Conservation (phyloP, 2,888 invertebrate genomes). For the Criorhina ranunculi region DNA sequence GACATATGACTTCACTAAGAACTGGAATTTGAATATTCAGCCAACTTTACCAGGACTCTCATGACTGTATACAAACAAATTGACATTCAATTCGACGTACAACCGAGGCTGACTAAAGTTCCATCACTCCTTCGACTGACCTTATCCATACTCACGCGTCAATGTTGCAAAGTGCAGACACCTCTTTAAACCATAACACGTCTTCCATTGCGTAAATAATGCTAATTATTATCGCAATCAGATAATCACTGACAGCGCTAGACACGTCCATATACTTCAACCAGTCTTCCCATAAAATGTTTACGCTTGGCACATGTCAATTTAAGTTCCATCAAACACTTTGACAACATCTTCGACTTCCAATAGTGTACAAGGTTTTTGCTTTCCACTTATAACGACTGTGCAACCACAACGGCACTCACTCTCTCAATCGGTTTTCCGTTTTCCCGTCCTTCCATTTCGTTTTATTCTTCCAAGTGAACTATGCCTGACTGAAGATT, state of each 20-base stretch:
- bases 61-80: too few species aligned
- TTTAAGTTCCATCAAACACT: slow-evolving; percentile 53
- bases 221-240: slow-evolving; percentile 53
- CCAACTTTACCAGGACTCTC: too few species aligned
- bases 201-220: slow-evolving; percentile 28
- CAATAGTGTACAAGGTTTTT: slow-evolving; percentile 42
- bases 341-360: slow-evolving; percentile 57
- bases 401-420: background rate
- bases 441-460: too few species aligned
- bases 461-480: slow-evolving; percentile 3
- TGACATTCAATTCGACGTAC: too few species aligned
- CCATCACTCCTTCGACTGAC: background rate
- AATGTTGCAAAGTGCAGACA: background rate
- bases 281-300: slow-evolving; percentile 54
- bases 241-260: slow-evolving; percentile 54
- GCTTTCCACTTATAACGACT: slow-evolving; percentile 1
- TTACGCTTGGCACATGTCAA: slow-evolving; percentile 56
- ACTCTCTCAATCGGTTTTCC: background rate
- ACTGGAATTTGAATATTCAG: too few species aligned
- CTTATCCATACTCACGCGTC: background rate
- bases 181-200: background rate
- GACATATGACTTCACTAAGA: too few species aligned
- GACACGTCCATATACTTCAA: slow-evolving; percentile 34
- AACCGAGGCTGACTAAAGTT: too few species aligned
- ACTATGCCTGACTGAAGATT: slow-evolving; percentile 65